phyloP scores from a whole-genome alignment of 2,888 invertebrate genomes.

The Imbricaverruca yamaguchii region DNA sequence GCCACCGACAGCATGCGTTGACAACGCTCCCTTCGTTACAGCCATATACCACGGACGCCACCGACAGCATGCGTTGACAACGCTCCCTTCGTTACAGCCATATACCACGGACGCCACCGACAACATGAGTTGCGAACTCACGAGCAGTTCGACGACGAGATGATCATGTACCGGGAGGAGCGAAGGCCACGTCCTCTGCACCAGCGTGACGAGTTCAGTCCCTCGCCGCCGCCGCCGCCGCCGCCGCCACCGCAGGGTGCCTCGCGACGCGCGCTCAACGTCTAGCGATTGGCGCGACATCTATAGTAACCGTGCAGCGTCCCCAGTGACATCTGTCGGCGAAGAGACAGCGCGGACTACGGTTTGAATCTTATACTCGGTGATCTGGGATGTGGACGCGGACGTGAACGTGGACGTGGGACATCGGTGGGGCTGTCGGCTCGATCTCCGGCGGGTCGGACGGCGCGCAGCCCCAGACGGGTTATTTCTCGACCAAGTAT shows the following conservation, averaged over 20 bases:
- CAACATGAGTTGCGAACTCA: not conserved
- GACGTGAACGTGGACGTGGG: no score
- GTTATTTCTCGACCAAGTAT: constrained; percentile 14
- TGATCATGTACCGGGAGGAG: not conserved
- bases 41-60: constrained; percentile 6
- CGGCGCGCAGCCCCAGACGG: not conserved
- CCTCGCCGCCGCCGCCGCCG: not conserved
- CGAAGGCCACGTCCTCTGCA: not conserved
- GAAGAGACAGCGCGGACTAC: no score
- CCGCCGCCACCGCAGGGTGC: not conserved
- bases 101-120: constrained; percentile 7
- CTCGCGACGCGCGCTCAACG: no score
- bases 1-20: not conserved
- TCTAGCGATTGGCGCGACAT: no score
- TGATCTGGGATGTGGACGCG: no score
- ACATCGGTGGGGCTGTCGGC: no score
- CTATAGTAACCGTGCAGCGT: no score
- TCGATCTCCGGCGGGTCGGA: no score
- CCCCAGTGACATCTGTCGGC: no score
- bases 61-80: not conserved
- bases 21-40: not conserved
- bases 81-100: not conserved
- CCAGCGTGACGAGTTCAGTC: constrained; percentile 5
- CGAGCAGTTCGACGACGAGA: not conserved
- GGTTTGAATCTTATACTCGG: no score